Percentiles rank a stretch among this genome's conserved stretches.
phyloP scores from a whole-genome alignment of 35 echinoderm and acorn worm species.

The Amphiura filiformis region DNA sequence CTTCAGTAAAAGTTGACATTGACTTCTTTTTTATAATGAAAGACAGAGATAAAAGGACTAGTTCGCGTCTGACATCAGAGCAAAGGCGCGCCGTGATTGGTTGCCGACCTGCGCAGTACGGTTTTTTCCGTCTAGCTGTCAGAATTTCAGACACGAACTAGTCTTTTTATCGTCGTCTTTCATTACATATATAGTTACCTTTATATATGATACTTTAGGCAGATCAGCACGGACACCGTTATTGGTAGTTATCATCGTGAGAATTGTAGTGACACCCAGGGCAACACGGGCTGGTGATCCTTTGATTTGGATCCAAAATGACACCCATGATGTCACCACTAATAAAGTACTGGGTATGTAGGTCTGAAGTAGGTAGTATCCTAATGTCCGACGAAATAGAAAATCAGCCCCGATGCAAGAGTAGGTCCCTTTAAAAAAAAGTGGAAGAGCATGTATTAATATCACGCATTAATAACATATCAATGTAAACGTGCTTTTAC shows the following conservation, averaged over 20 bases:
- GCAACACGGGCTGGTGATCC: slow-evolving; percentile 71
- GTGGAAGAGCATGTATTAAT: neutral
- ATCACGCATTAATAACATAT: neutral
- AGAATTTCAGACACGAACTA: too few species aligned
- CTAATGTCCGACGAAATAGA: slow-evolving; percentile 50
- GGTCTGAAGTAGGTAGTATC: slow-evolving; percentile 83
- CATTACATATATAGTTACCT: too few species aligned
- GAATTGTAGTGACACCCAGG: slow-evolving; percentile 76
- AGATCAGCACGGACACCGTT: slow-evolving; percentile 67
- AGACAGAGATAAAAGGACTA: too few species aligned
- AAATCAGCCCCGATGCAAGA: slow-evolving; percentile 68
- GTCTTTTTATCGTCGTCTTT: too few species aligned
- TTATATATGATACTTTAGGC: slow-evolving; percentile 71
- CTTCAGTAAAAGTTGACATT: too few species aligned
- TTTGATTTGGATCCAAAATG: slow-evolving; percentile 80
- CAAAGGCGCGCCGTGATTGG: too few species aligned
- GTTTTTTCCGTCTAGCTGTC: too few species aligned
- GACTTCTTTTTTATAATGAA: too few species aligned
- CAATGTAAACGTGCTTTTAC: neutral
- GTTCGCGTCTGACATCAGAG: too few species aligned
- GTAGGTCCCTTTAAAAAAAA: slow-evolving; percentile 40
- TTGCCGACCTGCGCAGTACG: too few species aligned
- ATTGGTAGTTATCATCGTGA: slow-evolving; percentile 77
- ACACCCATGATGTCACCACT: slow-evolving; percentile 76
- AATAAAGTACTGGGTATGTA: slow-evolving; percentile 71